Conservation (phyloP, 1,140 invertebrate genomes). For the Piezodorus guildinii region DNA sequence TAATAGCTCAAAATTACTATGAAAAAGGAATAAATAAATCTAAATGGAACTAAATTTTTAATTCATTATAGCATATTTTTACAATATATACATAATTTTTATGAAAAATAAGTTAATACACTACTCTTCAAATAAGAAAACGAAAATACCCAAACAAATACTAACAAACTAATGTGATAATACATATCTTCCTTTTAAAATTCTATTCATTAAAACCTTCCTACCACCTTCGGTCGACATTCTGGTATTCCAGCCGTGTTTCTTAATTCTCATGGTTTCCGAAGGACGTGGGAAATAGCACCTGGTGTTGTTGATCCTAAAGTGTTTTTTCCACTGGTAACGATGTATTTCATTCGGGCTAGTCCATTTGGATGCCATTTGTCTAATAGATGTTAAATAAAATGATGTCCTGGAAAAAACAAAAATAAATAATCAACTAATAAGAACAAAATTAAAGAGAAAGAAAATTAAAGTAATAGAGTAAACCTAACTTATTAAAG, state of each 20-base stretch:
- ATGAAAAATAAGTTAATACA: too few relatives aligned
- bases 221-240: conserved; percentile 55
- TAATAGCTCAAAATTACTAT: too few relatives aligned
- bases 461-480: too few relatives aligned
- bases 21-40: too few relatives aligned
- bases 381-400: background rate
- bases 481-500: too few relatives aligned
- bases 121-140: too few relatives aligned
- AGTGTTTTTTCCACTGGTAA: conserved; percentile 13
- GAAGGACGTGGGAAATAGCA: conserved; percentile 51
- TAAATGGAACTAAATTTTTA: too few relatives aligned
- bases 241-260: conserved; percentile 52
- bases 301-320: conserved; percentile 11
- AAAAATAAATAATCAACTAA: background rate
- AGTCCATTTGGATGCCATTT: background rate
- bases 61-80: too few relatives aligned
- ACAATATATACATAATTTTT: too few relatives aligned
- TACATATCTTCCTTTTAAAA: conserved; percentile 57
- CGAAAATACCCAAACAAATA: conserved; percentile 15
- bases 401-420: background rate
- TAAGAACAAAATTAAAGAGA: too few relatives aligned
- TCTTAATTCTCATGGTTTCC: conserved; percentile 53
- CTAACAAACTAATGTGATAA: conserved; percentile 45
- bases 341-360: conserved; percentile 5
- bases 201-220: conserved; percentile 55